A percentile compares a stretch with the other conserved stretches of the same genome.
Conservation (phyloP, 2,113 vertebrate species). For the Hemiprocne comata region DNA sequence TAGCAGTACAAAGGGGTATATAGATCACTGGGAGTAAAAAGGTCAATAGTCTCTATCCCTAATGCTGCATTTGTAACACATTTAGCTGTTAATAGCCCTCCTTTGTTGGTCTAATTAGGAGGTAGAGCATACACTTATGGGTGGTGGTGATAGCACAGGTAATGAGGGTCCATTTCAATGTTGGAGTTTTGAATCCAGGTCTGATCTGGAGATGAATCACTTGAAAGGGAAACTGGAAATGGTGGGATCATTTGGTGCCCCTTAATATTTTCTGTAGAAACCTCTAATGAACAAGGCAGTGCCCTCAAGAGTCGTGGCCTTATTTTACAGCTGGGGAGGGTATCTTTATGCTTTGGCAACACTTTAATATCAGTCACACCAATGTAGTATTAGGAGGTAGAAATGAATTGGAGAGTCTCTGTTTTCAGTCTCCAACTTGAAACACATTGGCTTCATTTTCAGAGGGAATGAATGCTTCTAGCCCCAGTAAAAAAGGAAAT, state of each 20-base stretch:
- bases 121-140: slow-evolving; percentile 49
- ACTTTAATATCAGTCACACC: not conserved
- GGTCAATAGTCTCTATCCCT: slow-evolving; percentile 69
- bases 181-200: slow-evolving; percentile 38
- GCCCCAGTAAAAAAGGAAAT: not conserved
- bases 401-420: not conserved
- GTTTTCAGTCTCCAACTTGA: slow-evolving; percentile 13
- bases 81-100: slow-evolving; percentile 61
- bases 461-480: not conserved
- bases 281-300: slow-evolving; percentile 20
- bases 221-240: slow-evolving; percentile 53
- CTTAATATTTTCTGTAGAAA: slow-evolving; percentile 39
- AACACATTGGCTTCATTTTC: slow-evolving; percentile 33
- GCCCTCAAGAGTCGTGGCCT: slow-evolving; percentile 41
- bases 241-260: slow-evolving; percentile 18
- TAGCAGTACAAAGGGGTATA: slow-evolving; percentile 51
- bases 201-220: slow-evolving; percentile 50
- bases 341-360: slow-evolving; percentile 25
- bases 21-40: slow-evolving; percentile 46
- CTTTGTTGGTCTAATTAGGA: slow-evolving; percentile 67
- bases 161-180: slow-evolving; percentile 41
- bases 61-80: slow-evolving; percentile 56
- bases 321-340: slow-evolving; percentile 53
- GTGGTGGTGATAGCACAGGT: slow-evolving; percentile 50
- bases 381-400: not conserved